Percentiles rank a stretch among this genome's conserved stretches.
phyloP scores from a whole-genome alignment of 2,888 invertebrate genomes.

The Idaea biselata region DNA sequence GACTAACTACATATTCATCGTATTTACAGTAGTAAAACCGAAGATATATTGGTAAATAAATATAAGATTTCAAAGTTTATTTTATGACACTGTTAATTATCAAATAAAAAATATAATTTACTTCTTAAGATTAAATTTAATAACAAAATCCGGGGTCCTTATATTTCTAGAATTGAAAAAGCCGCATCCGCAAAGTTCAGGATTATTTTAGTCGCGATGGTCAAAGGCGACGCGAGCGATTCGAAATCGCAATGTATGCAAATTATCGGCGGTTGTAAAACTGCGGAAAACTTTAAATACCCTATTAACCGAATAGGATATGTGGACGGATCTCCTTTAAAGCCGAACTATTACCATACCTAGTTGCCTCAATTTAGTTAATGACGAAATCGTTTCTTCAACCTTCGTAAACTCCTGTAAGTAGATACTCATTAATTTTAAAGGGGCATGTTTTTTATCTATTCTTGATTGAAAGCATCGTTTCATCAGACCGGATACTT shows the following conservation, averaged over 20 bases:
- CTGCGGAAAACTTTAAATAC: conserved; percentile 45
- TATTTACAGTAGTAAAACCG: neutral
- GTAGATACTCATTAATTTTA: too few species aligned
- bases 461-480: too few species aligned
- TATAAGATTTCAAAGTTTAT: neutral
- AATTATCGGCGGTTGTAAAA: conserved; percentile 40
- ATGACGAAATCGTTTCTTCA: neutral
- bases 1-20: neutral
- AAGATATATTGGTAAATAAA: neutral
- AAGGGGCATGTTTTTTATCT: too few species aligned
- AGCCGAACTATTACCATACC: conserved; percentile 17
- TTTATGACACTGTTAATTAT: neutral
- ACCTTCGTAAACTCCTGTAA: neutral
- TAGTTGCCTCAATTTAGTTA: conserved; percentile 18
- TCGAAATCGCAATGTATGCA: conserved; percentile 47
- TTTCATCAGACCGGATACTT: too few species aligned
- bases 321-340: conserved; percentile 23
- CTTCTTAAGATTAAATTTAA: too few species aligned
- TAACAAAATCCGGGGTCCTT: conserved; percentile 13
- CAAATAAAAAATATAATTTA: neutral
- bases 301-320: conserved; percentile 34
- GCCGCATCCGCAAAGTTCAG: conserved; percentile 38
- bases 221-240: conserved; percentile 21
- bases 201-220: conserved; percentile 34
- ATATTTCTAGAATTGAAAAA: conserved; percentile 7